Evolutionary conservation across 1,140 invertebrate species (phyloP), one percentile per base, ranked within the genome.

Genomic region (Chlorops oryzae): DNA sequence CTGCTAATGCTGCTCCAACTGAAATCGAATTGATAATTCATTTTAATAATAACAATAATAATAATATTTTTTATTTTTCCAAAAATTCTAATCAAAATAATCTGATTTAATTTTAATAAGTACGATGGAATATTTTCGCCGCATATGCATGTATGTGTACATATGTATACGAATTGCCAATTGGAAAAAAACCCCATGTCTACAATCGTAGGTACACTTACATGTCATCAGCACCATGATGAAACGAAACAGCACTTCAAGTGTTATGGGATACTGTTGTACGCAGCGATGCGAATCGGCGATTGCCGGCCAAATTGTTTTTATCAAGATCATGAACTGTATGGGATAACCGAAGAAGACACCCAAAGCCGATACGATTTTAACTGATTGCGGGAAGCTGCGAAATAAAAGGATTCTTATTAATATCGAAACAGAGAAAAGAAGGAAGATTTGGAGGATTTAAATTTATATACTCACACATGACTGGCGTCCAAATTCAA

Each of bases 301-400:
- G 0, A 83, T 56, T 20, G 56, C 58, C 0, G 79, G 78, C 81
- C 81, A 84, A 20, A 83, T 74, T 25, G 84, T 83, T 22, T 79
- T 80, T 20, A 83, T 73, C 34, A 90, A 85, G 2, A 94, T 87
- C 67, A 92, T 94, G 59, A 92, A 85, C 73, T 94, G 90, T 40
- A 95, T 75, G n/a, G 86, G 83, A 72, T 88, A 92, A 0, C 84
- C 81, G 42, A 91, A 74, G 55, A 89, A 80, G 54, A 92, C 85
- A 15, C 85, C 84, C 5, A 87, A 41, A 0, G 86, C 81, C 67
- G 91, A 88, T 18, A 86, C 77, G 2, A 88, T 58, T 73, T 80
- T 75, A 44, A 83, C 73, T 54, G 76, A 63, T 56, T 81, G 77
- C 3, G 80, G 76, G 47, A 82, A 70, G n/a, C 81, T 83, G 63